Conservation (phyloP, 2,888 invertebrate genomes). For the Carabus problematicus region DNA sequence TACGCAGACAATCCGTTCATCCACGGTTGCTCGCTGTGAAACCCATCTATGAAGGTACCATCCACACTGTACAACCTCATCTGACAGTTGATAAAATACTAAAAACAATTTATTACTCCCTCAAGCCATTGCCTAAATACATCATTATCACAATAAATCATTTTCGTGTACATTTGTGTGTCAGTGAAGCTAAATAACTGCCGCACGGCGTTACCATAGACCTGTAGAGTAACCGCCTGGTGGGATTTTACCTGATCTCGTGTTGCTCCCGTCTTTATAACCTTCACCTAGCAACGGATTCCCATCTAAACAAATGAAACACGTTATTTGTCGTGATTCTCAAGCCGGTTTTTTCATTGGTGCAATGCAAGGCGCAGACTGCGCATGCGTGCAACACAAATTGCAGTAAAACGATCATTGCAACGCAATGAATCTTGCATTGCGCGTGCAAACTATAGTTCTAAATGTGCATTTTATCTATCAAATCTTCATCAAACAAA, state of each 20-base stretch:
- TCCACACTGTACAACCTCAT: neutral
- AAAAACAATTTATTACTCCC: no score
- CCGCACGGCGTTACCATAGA: conserved; percentile 54
- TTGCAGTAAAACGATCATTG: neutral
- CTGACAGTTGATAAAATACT: no score
- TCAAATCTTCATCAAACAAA: no score
- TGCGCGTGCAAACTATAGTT: no score
- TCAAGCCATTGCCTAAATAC: no score
- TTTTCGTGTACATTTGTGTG: no score
- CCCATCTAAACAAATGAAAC: conserved; percentile 52
- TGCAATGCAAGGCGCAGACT: neutral
- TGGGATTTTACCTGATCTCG: conserved; percentile 53
- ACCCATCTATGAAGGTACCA: neutral
- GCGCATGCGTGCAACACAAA: neutral
- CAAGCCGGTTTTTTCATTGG: no score
- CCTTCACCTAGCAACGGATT: conserved; percentile 57
- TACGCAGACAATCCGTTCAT: neutral
- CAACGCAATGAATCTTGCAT: no score
- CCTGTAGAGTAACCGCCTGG: conserved; percentile 58
- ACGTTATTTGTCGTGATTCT: no score
- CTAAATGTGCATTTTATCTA: no score
- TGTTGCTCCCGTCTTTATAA: conserved; percentile 49
- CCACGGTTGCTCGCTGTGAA: neutral
- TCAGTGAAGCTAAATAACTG: no score
- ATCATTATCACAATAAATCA: no score